Evolutionary conservation across 1,140 invertebrate genomes (phyloP).

Genomic region (Lanistes nyassanus): DNA sequence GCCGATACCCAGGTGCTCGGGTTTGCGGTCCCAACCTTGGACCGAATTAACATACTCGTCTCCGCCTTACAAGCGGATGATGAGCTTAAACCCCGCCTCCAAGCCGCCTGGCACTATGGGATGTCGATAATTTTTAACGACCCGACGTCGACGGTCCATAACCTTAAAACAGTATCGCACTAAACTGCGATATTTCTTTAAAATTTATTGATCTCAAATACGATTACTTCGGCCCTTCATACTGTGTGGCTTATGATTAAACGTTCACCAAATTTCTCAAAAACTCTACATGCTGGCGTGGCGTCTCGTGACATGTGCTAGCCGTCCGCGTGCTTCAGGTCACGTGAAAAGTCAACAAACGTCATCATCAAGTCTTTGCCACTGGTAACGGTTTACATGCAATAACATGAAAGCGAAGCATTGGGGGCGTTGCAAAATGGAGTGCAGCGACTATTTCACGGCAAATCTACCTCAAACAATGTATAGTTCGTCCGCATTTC

Average conservation of each 20-base stretch:
- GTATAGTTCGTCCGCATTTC: too few species aligned
- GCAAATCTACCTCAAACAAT: too few species aligned
- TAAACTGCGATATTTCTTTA: too few species aligned
- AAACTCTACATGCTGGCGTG: background rate
- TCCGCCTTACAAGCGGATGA: constrained; percentile 1
- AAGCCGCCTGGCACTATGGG: constrained; percentile 4
- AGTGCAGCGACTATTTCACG: too few species aligned
- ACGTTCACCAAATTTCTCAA: background rate
- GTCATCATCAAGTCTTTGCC: background rate
- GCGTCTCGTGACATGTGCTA: constrained; percentile 8
- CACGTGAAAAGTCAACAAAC: constrained; percentile 7
- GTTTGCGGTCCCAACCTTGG: background rate
- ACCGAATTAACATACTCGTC: constrained; percentile 4
- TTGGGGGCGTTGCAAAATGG: too few species aligned
- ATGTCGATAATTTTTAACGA: background rate
- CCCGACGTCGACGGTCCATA: too few species aligned
- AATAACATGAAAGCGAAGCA: too few species aligned
- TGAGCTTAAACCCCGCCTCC: background rate
- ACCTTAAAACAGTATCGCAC: too few species aligned
- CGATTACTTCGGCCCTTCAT: too few species aligned
- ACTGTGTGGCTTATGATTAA: too few species aligned
- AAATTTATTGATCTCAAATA: too few species aligned
- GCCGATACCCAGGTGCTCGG: constrained; percentile 1
- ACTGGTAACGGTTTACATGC: background rate
- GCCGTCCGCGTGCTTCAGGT: background rate